Percentiles rank a stretch among this genome's conserved stretches.
Evolutionary conservation across 2,113 vertebrate species (phyloP).

Genomic region (Heterochromis multidens): DNA sequence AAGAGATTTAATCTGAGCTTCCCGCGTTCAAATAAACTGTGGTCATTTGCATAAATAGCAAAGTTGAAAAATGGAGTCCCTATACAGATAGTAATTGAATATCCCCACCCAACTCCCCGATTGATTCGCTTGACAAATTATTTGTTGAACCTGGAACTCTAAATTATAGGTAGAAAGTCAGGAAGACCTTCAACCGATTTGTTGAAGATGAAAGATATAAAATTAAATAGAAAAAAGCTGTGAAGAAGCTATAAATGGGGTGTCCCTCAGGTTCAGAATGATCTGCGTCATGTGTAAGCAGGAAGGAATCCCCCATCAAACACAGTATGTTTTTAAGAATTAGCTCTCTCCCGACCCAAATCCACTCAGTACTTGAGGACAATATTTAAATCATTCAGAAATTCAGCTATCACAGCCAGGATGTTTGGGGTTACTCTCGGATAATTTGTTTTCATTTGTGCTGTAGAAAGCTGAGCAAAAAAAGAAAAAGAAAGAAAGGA

Average conservation of each 20-base stretch:
- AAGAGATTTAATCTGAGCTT: slow-evolving; percentile 31
- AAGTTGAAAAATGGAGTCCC: slow-evolving; percentile 6
- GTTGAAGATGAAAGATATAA: neutral
- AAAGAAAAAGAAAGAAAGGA: accelerated
- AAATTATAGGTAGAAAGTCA: neutral
- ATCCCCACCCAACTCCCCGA: neutral
- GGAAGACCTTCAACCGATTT: neutral
- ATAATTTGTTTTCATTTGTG: neutral
- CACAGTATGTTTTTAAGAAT: neutral
- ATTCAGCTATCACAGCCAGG: slow-evolving; percentile 21
- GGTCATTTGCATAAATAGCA: slow-evolving; percentile 27
- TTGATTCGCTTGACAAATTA: neutral
- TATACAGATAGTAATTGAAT: neutral
- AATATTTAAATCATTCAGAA: slow-evolving; percentile 22
- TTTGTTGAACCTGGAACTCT: neutral
- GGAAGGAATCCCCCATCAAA: neutral
- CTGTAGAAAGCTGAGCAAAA: neutral
- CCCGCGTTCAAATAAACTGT: slow-evolving; percentile 12
- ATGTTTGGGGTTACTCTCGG: neutral
- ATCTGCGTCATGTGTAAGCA: neutral
- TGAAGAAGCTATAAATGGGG: neutral
- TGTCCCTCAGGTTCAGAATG: neutral
- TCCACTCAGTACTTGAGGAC: neutral
- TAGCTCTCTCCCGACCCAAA: neutral
- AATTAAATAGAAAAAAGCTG: neutral